phyloP scores from a whole-genome alignment of 2,113 vertebrate species.

The Alosa alosa region DNA sequence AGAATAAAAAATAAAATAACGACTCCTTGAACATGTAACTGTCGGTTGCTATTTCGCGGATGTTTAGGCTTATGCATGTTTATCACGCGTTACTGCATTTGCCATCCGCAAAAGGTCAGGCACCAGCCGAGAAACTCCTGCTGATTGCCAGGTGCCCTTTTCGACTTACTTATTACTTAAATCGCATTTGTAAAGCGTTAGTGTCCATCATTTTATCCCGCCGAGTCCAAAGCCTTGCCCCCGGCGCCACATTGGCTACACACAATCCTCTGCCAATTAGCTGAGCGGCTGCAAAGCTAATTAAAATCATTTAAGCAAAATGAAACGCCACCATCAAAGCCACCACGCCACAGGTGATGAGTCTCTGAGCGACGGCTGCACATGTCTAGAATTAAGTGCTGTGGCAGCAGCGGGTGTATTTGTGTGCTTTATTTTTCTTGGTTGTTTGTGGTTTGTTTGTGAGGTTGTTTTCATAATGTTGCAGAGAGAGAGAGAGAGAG shows the following conservation, averaged over 20 bases:
- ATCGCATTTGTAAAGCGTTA: conserved; percentile 59
- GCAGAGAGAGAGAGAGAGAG: background rate
- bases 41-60: conserved; percentile 21
- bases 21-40: background rate
- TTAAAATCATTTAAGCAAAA: conserved; percentile 68
- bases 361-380: conserved; percentile 20
- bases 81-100: background rate
- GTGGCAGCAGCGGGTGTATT: background rate
- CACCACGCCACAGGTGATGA: conserved; percentile 53
- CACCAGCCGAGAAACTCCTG: conserved; percentile 9
- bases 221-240: conserved; percentile 54
- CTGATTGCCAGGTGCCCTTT: conserved; percentile 54
- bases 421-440: background rate
- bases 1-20: background rate
- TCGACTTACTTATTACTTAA: conserved; percentile 47
- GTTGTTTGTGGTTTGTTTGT: background rate
- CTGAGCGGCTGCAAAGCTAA: conserved; percentile 57
- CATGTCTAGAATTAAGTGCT: conserved; percentile 4
- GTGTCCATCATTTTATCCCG: conserved; percentile 53
- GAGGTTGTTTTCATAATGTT: background rate
- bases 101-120: conserved; percentile 19
- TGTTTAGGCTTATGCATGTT: background rate
- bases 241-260: conserved; percentile 44
- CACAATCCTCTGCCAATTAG: conserved; percentile 60
- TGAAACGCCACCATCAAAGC: conserved; percentile 60